These are phyloP conservation scores for Cephalopholis sonnerati DNA, from an alignment of 2,113 vertebrate species.

Conservation along the genomic window DNA sequence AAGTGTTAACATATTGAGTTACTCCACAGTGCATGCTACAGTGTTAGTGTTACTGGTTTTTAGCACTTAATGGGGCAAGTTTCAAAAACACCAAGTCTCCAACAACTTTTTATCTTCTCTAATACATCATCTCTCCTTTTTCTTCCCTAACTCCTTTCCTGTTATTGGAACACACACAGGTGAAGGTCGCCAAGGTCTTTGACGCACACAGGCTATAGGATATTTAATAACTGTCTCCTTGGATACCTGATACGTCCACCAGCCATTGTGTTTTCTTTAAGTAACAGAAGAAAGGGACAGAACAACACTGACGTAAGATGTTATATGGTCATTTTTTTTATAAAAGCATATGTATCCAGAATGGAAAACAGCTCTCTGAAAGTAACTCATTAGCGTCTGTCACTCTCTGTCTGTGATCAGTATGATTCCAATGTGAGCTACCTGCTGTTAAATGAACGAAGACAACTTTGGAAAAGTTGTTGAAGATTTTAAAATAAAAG, in stretches of 20 bases:
- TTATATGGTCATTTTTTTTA: background rate
- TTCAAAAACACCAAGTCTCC: background rate
- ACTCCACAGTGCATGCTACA: background rate
- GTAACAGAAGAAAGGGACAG: background rate
- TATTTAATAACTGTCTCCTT: background rate
- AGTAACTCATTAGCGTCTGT: constrained; percentile 4
- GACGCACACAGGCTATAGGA: background rate
- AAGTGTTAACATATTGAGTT: background rate
- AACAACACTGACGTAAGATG: background rate
- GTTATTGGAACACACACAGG: background rate
- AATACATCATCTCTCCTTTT: background rate
- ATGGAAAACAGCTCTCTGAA: background rate
- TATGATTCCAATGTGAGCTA: background rate
- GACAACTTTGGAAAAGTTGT: constrained; percentile 8
- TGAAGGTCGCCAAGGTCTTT: background rate
- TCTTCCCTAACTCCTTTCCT: background rate
- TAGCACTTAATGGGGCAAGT: constrained; percentile 6
- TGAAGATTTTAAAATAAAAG: constrained; percentile 1
- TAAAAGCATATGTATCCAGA: background rate
- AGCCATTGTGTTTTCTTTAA: background rate
- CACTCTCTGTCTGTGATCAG: background rate
- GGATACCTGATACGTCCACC: background rate
- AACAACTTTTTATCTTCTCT: background rate
- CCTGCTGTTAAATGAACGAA: background rate
- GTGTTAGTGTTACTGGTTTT: background rate